Evolutionary conservation across 2,888 invertebrate species (phyloP).

Genomic region (Conistra vaccinii): DNA sequence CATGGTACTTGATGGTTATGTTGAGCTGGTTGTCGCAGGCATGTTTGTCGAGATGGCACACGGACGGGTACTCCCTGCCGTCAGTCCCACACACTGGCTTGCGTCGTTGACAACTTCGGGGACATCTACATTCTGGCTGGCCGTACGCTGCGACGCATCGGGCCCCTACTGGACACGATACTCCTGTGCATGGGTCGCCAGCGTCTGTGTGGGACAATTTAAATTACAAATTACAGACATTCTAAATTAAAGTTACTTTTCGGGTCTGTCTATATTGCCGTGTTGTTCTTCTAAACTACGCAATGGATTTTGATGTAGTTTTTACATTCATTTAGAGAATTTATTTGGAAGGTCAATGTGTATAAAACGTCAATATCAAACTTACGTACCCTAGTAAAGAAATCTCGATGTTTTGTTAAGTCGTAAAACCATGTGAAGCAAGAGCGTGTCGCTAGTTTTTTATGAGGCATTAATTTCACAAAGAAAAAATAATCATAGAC

Average conservation of each 20-base stretch:
- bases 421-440: neutral
- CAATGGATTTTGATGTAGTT: neutral
- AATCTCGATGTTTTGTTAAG: neutral
- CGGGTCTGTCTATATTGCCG: neutral
- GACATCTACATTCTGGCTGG: conserved; percentile 92
- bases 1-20: conserved; percentile 95
- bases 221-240: neutral
- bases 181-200: conserved; percentile 93
- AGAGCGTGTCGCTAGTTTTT: neutral
- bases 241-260: neutral
- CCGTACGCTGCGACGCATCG: conserved; percentile 93
- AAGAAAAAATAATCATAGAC: neutral
- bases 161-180: conserved; percentile 93
- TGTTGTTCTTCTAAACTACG: neutral
- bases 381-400: neutral
- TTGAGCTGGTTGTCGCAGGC: conserved; percentile 94
- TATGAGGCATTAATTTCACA: neutral
- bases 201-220: conserved; percentile 86
- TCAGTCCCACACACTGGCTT: conserved; percentile 97
- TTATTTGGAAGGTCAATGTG: neutral
- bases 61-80: conserved; percentile 96
- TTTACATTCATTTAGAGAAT: neutral
- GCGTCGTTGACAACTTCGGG: conserved; percentile 91
- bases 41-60: conserved; percentile 95
- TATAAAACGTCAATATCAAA: neutral